Evolutionary conservation across 2,888 invertebrate species (phyloP).

Genomic region (Pristionchus entomophagus): DNA sequence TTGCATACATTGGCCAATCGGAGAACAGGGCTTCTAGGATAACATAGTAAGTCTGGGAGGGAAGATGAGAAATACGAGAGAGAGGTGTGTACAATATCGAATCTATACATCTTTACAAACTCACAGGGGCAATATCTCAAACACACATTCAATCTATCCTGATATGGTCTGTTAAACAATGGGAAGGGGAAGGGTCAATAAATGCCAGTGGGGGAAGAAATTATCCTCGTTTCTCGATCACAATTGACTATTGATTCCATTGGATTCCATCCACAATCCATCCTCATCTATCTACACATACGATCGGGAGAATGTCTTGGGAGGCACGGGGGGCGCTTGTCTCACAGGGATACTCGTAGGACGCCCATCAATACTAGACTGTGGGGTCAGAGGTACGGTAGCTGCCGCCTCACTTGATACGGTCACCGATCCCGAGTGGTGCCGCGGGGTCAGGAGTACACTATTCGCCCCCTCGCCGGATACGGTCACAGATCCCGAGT

Average conservation of each 20-base stretch:
- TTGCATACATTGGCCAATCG: constrained; percentile 14
- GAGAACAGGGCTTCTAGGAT: constrained; percentile 3
- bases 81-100: constrained; percentile 15
- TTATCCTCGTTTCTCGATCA: background rate
- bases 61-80: background rate
- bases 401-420: background rate
- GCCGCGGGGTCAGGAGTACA: too few species aligned
- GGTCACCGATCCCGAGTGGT: background rate
- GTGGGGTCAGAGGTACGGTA: background rate
- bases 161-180: background rate
- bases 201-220: background rate
- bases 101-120: background rate
- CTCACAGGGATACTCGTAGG: constrained; percentile 1
- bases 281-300: constrained; percentile 32
- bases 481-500: background rate
- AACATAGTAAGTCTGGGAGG: background rate
- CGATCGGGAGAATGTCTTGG: constrained; percentile 26
- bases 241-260: background rate
- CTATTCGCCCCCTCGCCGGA: background rate
- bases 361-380: background rate
- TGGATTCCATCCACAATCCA: too few species aligned
- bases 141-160: background rate
- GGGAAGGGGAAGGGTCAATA: background rate
- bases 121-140: background rate
- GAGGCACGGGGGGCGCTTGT: constrained; percentile 29